Percentiles rank a stretch among this genome's conserved stretches.
phyloP scores from a whole-genome alignment of 2,113 vertebrate species.

The Limanda limanda region DNA sequence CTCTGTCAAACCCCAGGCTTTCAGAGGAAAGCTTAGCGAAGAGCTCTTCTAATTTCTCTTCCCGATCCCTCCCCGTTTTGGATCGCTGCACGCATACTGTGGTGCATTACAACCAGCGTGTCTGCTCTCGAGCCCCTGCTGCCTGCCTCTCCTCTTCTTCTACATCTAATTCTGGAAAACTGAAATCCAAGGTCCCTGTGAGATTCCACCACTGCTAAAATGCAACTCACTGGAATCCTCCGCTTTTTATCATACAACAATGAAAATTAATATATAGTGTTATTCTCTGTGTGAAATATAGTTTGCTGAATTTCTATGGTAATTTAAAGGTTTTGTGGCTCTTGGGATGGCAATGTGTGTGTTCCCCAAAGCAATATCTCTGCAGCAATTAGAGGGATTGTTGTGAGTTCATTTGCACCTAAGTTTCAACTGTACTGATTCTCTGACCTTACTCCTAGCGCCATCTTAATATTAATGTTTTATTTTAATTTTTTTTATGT shows the following conservation, averaged over 20 bases:
- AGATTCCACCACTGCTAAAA: not conserved
- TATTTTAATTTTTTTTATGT: no score
- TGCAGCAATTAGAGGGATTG: no score
- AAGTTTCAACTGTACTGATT: no score
- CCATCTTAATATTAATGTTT: no score
- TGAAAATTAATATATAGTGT: not conserved
- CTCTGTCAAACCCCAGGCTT: slow-evolving; percentile 72
- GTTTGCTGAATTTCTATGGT: not conserved
- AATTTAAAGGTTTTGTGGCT: no score
- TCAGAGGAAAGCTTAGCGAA: slow-evolving; percentile 41
- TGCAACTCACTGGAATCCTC: not conserved
- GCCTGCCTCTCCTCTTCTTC: slow-evolving; percentile 7
- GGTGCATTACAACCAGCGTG: slow-evolving; percentile 28
- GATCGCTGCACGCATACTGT: slow-evolving; percentile 59
- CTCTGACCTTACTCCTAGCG: no score
- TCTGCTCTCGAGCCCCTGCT: slow-evolving; percentile 14
- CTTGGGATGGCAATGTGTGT: no score
- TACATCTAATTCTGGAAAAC: slow-evolving; percentile 38
- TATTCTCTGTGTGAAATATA: not conserved
- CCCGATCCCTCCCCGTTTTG: slow-evolving; percentile 62
- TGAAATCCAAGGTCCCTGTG: slow-evolving; percentile 15
- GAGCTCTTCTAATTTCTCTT: slow-evolving; percentile 53
- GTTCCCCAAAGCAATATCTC: no score
- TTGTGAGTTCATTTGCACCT: no score
- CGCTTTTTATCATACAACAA: not conserved